Evolutionary conservation across 2,888 invertebrate species (phyloP).

Genomic region (Esperia sulphurella): DNA sequence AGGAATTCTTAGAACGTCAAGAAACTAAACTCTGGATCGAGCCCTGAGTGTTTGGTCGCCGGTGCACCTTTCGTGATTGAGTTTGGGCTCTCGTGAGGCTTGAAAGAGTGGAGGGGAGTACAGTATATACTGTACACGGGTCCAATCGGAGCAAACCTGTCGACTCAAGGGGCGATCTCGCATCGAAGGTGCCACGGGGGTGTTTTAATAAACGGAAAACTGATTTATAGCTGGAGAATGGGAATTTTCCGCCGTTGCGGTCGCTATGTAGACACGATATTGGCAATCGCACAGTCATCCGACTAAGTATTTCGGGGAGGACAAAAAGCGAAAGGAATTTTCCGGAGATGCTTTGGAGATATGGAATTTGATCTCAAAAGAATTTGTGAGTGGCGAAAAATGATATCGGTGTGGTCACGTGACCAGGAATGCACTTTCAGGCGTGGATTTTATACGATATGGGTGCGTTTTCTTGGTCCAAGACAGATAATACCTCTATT

Average conservation of each 20-base stretch:
- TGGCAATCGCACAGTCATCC: constrained; percentile 67
- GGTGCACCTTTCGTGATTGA: too few species aligned
- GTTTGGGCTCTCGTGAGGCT: too few species aligned
- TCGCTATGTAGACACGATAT: constrained; percentile 40
- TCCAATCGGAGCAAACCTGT: constrained; percentile 3
- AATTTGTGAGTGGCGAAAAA: not conserved
- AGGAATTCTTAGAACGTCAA: too few species aligned
- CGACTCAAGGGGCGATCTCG: constrained; percentile 31
- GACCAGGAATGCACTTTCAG: not conserved
- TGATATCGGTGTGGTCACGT: not conserved
- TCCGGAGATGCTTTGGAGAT: not conserved
- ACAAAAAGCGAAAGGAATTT: constrained; percentile 9
- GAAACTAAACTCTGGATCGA: too few species aligned
- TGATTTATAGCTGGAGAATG: constrained; percentile 65
- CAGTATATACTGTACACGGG: too few species aligned
- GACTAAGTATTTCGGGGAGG: constrained; percentile 30
- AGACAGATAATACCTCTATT: not conserved
- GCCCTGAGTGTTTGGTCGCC: too few species aligned
- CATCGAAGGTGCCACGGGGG: constrained; percentile 45
- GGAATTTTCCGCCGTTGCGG: constrained; percentile 48
- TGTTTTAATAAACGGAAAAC: constrained; percentile 68
- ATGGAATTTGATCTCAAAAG: not conserved
- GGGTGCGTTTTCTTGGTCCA: not conserved
- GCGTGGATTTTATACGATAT: not conserved
- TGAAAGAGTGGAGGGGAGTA: too few species aligned